A percentile compares a stretch with the other conserved stretches of the same genome.
These are phyloP conservation scores for Cephus cinctus DNA, from an alignment of 1,140 invertebrate species.

Conservation along the genomic window DNA sequence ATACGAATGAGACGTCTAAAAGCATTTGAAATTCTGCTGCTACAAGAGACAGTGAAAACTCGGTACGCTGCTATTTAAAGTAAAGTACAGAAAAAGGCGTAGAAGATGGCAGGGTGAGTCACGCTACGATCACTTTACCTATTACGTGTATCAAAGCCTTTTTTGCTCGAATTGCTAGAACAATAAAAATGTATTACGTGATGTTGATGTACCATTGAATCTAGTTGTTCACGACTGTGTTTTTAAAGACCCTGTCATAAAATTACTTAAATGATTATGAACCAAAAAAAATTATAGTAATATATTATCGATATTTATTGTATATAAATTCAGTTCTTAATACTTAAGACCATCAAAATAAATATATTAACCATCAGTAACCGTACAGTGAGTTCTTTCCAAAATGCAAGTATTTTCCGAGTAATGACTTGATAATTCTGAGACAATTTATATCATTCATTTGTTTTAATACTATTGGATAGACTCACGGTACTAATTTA, in stretches of 20 bases:
- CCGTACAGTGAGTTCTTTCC: too few species aligned
- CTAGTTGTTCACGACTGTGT: too few species aligned
- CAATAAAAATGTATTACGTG: slow-evolving; percentile 38
- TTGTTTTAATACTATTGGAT: too few species aligned
- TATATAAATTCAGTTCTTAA: too few species aligned
- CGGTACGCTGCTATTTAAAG: slow-evolving; percentile 7
- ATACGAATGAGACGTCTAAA: slow-evolving; percentile 25
- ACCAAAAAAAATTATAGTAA: too few species aligned
- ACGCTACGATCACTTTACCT: slow-evolving; percentile 51
- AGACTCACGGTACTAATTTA: too few species aligned
- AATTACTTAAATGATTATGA: background rate
- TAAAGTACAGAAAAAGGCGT: slow-evolving; percentile 17
- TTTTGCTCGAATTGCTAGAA: slow-evolving; percentile 53
- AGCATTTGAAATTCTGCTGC: slow-evolving; percentile 33
- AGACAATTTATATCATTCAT: too few species aligned
- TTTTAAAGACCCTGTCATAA: background rate
- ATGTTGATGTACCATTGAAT: too few species aligned
- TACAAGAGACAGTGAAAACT: slow-evolving; percentile 14
- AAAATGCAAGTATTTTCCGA: too few species aligned
- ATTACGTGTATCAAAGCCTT: slow-evolving; percentile 55
- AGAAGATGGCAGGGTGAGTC: slow-evolving; percentile 20
- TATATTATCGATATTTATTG: background rate
- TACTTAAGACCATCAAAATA: too few species aligned
- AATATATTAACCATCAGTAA: too few species aligned
- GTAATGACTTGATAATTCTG: too few species aligned